These are phyloP conservation scores for Tuta absoluta DNA, from an alignment of 2,888 invertebrate genomes.

Conservation along the genomic window DNA sequence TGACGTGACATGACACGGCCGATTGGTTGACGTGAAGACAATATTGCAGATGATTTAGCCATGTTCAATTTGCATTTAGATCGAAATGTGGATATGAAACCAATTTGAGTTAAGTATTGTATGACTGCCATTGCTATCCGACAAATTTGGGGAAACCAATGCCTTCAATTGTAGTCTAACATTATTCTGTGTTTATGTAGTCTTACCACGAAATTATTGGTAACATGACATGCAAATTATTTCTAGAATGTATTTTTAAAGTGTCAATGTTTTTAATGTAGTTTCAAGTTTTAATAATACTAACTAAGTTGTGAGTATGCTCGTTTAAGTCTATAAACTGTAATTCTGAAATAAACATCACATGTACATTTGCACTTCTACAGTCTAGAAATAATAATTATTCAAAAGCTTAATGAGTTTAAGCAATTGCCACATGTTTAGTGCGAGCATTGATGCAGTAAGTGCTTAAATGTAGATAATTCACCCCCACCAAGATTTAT, in stretches of 20 bases:
- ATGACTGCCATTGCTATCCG: constrained; percentile 11
- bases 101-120: constrained; percentile 23
- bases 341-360: too few relatives aligned
- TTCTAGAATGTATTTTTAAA: not conserved
- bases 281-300: not conserved
- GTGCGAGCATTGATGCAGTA: not conserved
- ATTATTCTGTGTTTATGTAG: too few relatives aligned
- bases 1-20: constrained; percentile 37
- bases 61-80: constrained; percentile 52
- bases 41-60: constrained; percentile 33
- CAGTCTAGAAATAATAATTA: too few relatives aligned
- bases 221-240: not conserved
- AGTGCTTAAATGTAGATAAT: not conserved
- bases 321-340: too few relatives aligned
- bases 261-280: not conserved
- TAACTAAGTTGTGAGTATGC: too few relatives aligned
- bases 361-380: too few relatives aligned
- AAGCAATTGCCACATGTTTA: constrained; percentile 4
- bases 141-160: constrained; percentile 8
- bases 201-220: not conserved
- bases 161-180: not conserved
- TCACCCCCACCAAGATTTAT: constrained; percentile 22
- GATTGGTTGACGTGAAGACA: constrained; percentile 35
- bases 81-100: constrained; percentile 42
- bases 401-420: not conserved